Conservation (phyloP, 2,113 vertebrate genomes). For the Arvicanthis niloticus region DNA sequence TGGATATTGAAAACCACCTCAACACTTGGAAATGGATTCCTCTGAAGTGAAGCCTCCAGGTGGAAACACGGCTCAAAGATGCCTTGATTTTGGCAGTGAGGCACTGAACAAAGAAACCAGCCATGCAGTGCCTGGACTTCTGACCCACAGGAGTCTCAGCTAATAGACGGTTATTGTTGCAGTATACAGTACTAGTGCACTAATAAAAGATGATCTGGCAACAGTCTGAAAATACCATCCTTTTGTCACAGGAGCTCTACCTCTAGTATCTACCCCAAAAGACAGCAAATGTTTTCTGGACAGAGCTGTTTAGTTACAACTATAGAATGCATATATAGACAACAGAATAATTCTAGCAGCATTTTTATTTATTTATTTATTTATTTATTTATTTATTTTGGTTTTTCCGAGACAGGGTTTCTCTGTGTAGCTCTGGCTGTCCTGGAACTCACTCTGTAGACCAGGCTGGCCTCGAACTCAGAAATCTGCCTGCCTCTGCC, state of each 20-base stretch:
- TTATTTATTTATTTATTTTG: too few species aligned
- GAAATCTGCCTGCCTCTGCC: too few species aligned
- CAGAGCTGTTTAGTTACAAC: slow-evolving; percentile 2
- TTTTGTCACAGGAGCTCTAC: neutral
- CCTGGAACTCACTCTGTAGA: too few species aligned
- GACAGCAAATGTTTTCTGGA: slow-evolving; percentile 7
- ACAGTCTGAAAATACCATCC: neutral
- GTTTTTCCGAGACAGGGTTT: too few species aligned
- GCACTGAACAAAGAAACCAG: neutral
- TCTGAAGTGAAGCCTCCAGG: neutral
- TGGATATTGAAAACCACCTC: neutral
- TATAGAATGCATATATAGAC: neutral
- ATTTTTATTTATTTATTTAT: too few species aligned
- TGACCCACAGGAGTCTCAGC: neutral
- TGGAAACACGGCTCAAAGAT: neutral
- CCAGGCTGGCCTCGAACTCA: too few species aligned
- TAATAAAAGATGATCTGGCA: neutral
- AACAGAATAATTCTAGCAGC: neutral
- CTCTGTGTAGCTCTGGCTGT: too few species aligned
- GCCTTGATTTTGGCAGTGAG: neutral
- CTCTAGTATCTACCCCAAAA: slow-evolving; percentile 13
- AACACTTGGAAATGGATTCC: neutral
- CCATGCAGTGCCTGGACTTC: neutral
- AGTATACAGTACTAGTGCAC: neutral
- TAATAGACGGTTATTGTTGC: neutral